Evolutionary conservation across 2,113 vertebrate species (phyloP).

Genomic region (Mustelus asterias): DNA sequence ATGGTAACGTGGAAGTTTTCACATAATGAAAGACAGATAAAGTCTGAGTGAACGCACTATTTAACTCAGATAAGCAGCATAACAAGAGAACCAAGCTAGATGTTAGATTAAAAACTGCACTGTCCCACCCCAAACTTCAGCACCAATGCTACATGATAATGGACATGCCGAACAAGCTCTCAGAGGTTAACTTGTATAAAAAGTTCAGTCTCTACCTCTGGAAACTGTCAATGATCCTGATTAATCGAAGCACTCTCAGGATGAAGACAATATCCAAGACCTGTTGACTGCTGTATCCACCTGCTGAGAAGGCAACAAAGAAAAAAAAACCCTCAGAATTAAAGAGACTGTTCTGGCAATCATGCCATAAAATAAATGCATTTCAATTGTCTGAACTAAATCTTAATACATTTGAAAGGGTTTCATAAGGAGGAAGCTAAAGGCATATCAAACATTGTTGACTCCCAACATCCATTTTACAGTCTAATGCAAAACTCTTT

Average conservation of each 20-base stretch:
- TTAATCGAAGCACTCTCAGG: conserved; percentile 72
- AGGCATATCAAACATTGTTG: not conserved
- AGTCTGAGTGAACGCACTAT: no score
- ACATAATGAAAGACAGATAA: not conserved
- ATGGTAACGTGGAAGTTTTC: not conserved
- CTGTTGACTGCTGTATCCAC: conserved; percentile 72
- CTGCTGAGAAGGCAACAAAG: conserved; percentile 50
- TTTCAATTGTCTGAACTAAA: not conserved
- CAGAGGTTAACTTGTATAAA: not conserved
- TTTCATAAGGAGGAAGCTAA: not conserved
- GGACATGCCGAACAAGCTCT: not conserved
- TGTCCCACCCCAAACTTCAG: not conserved
- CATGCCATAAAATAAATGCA: no score
- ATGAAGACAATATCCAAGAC: conserved; percentile 87
- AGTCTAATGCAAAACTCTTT: not conserved
- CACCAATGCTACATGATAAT: not conserved
- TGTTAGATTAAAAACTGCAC: not conserved
- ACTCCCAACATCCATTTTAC: not conserved
- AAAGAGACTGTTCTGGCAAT: not conserved
- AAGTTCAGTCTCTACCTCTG: conserved; percentile 58
- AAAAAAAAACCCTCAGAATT: not conserved
- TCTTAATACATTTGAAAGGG: not conserved
- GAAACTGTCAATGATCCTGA: conserved; percentile 79
- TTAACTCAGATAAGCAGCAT: not conserved
- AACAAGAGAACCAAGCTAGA: not conserved